phyloP scores from a whole-genome alignment of 1,140 invertebrate genomes.

The Papilio aristodemus region DNA sequence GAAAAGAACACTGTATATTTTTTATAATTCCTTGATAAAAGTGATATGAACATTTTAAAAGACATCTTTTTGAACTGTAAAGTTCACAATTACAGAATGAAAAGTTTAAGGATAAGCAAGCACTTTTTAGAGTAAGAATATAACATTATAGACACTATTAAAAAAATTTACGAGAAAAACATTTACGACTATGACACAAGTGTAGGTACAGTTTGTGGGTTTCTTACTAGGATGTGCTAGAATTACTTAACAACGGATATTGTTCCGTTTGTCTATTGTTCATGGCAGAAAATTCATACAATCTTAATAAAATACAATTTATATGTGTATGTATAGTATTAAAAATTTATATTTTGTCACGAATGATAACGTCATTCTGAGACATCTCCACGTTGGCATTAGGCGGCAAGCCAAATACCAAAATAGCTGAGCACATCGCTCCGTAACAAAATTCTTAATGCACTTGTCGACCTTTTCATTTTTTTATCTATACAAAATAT shows the following conservation, averaged over 20 bases:
- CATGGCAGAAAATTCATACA: background rate
- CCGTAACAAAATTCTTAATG: constrained; percentile 69
- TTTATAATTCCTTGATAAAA: too few relatives aligned
- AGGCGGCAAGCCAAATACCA: constrained; percentile 81
- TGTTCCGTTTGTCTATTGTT: background rate
- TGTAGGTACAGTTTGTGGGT: background rate
- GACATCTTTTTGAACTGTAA: too few relatives aligned
- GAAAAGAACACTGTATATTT: too few relatives aligned
- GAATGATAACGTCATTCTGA: constrained; percentile 54
- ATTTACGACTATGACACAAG: background rate
- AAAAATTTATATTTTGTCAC: constrained; percentile 12
- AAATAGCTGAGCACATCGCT: constrained; percentile 76
- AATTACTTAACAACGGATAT: too few relatives aligned
- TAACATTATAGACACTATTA: too few relatives aligned
- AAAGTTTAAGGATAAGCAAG: too few relatives aligned
- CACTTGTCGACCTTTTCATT: constrained; percentile 64
- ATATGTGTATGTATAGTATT: background rate
- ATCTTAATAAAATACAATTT: background rate
- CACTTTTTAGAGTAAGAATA: too few relatives aligned
- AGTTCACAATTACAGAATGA: too few relatives aligned
- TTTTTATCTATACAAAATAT: constrained; percentile 40
- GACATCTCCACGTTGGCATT: constrained; percentile 64
- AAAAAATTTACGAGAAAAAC: background rate
- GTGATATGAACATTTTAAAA: too few relatives aligned
- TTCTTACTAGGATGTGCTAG: background rate